Evolutionary conservation across 2,797 vertebrate species (phyloP), one percentile per base, ranked within the genome.

Genomic region (Fundulus diaphanus): DNA sequence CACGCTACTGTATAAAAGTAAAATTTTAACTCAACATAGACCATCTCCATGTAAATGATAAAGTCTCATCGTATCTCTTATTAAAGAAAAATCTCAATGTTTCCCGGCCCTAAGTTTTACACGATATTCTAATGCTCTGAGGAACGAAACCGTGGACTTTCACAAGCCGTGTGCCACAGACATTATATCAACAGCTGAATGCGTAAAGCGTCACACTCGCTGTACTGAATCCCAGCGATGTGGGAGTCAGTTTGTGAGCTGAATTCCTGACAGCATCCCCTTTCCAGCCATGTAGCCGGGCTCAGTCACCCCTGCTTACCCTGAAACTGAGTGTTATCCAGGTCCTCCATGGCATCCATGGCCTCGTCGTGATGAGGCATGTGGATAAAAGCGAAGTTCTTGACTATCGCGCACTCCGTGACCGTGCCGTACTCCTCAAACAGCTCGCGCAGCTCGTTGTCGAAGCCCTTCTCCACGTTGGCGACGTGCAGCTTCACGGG

Each of bases 321-420:
- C 88, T 95, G 93, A 77, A 96, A 96, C 68, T 95, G 94, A 0
- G 88, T 42, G 83, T 95, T 95, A 74, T 96, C 95, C 82, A 96
- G 85, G 6, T 88, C 94, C 80, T 95, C 92, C 11, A 96, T 89
- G 13, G 95, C 94, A 85, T 96, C 96, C 94, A 93, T 95, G 66
- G 95, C 96, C 83, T 96, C 95, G 0, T 96, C 95, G 1, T 90
- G 90, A 72, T 95, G 95, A 74, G 74, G 73, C 95, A 96, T 96
- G 88, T 96, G 95, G 22, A 96, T 91, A 48, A 96, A 96, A 18
- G 95, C 96, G 88, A 95, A 96, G 82, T 96, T 94, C 82, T 96
- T 96, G 4, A 96, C 87, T 0, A 96, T 92, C 11, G 95, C 82
- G 9, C 95, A 96, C 80, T 96, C 96, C 0, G 90, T 79, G 63